These are phyloP conservation scores for Isoperla grammatica DNA, from an alignment of 2,888 invertebrate species.

Conservation along the genomic window DNA sequence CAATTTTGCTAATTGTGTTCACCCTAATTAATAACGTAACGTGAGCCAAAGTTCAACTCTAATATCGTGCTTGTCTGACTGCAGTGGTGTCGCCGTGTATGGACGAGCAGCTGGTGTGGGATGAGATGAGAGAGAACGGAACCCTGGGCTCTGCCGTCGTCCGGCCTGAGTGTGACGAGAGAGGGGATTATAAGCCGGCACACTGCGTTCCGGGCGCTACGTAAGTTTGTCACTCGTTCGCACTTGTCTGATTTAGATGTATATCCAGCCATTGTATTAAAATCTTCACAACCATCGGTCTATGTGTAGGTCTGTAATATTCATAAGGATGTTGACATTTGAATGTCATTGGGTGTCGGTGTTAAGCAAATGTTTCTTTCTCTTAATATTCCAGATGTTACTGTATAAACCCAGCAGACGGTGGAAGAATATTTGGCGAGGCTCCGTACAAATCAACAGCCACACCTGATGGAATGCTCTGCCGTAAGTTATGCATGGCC, in stretches of 20 bases:
- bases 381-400: conserved; percentile 53
- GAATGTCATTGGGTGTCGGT: too few species aligned
- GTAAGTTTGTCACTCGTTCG: conserved; percentile 45
- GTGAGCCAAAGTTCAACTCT: too few species aligned
- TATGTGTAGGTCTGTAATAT: too few species aligned
- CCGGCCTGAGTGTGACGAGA: conserved; percentile 56
- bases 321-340: too few species aligned
- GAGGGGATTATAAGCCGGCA: conserved; percentile 53
- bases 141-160: conserved; percentile 51
- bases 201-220: conserved; percentile 61
- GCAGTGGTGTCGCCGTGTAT: conserved; percentile 40
- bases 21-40: too few species aligned
- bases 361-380: too few species aligned
- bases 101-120: conserved; percentile 44
- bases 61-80: too few species aligned
- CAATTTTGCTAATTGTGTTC: too few species aligned
- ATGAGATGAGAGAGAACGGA: conserved; percentile 46
- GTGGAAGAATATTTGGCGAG: conserved; percentile 63
- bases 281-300: too few species aligned
- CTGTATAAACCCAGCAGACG: conserved; percentile 53
- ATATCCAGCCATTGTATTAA: too few species aligned
- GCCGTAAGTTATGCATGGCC: conserved; percentile 49
- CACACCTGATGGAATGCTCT: conserved; percentile 49
- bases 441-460: conserved; percentile 45
- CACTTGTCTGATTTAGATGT: too few species aligned